These are phyloP conservation scores for Acrobasis suavella DNA, from an alignment of 2,888 invertebrate genomes.

Conservation along the genomic window DNA sequence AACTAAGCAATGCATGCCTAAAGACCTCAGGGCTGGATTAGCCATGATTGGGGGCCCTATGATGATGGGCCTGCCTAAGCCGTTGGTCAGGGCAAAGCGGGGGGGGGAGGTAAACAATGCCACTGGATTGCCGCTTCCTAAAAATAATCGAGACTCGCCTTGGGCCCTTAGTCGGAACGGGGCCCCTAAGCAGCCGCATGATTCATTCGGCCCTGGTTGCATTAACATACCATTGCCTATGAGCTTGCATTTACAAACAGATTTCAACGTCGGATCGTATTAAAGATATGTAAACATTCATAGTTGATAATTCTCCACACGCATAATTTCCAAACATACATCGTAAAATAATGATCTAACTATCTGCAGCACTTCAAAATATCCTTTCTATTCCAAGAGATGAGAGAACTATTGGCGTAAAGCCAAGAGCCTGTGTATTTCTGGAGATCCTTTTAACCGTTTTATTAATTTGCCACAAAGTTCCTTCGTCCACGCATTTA, in stretches of 20 bases:
- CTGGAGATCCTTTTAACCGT: constrained; percentile 74
- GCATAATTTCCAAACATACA: constrained; percentile 1
- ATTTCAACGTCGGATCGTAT: constrained; percentile 6
- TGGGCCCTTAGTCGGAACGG: too few species aligned
- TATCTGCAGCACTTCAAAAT: constrained; percentile 30
- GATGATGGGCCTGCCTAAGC: too few species aligned
- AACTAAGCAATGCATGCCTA: too few species aligned
- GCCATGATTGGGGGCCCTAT: too few species aligned
- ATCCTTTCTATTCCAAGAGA: constrained; percentile 55
- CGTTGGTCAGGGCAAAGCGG: too few species aligned
- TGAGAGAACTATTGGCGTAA: constrained; percentile 56
- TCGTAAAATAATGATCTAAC: constrained; percentile 18
- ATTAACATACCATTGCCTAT: background rate
- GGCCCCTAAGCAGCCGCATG: too few species aligned
- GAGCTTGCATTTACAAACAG: constrained; percentile 9
- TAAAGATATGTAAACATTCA: constrained; percentile 9
- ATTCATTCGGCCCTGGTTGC: too few species aligned
- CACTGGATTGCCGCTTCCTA: too few species aligned
- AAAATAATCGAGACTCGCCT: too few species aligned
- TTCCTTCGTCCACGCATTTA: constrained; percentile 50
- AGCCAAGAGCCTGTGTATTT: constrained; percentile 69
- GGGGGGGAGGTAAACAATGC: too few species aligned
- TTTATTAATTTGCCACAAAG: constrained; percentile 76
- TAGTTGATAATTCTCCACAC: constrained; percentile 1
- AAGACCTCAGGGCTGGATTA: too few species aligned